phyloP scores from a whole-genome alignment of 92 coral and sea anemone genomes.

The Micromussa lordhowensis region DNA sequence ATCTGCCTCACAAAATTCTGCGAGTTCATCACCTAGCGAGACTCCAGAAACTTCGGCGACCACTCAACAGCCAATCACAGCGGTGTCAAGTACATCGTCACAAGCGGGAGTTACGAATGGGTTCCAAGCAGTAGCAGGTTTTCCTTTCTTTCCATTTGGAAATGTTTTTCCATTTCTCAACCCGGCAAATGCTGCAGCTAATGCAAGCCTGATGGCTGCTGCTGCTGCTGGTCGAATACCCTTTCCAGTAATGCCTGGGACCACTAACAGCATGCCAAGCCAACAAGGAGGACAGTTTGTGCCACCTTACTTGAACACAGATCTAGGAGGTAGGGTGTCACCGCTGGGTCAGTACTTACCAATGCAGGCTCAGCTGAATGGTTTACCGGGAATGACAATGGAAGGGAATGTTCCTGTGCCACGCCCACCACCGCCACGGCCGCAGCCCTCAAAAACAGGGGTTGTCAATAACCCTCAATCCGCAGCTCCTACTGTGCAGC shows the following conservation, averaged over 20 bases:
- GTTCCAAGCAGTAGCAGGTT: slow-evolving; percentile 42
- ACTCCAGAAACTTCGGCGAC: neutral
- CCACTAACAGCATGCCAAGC: neutral
- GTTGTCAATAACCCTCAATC: neutral
- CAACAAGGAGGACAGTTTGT: slow-evolving; percentile 2
- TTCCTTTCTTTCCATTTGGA: slow-evolving; percentile 34
- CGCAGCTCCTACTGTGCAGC: neutral
- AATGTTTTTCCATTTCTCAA: slow-evolving; percentile 8
- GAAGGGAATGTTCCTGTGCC: neutral
- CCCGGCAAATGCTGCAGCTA: slow-evolving; percentile 7
- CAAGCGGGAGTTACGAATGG: neutral
- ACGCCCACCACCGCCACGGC: neutral
- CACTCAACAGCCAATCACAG: slow-evolving; percentile 1
- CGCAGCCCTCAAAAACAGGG: neutral
- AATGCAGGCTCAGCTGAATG: slow-evolving; percentile 1
- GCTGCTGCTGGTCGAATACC: neutral
- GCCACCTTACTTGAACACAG: neutral
- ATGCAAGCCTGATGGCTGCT: slow-evolving; percentile 15
- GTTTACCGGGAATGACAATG: neutral
- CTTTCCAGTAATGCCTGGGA: neutral
- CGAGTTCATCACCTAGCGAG: neutral
- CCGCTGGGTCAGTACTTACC: neutral
- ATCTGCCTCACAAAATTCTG: neutral
- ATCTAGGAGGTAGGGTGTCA: neutral
- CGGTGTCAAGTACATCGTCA: neutral